phyloP scores from a whole-genome alignment of 2,113 vertebrate genomes.

The Forbesichthys agassizii region DNA sequence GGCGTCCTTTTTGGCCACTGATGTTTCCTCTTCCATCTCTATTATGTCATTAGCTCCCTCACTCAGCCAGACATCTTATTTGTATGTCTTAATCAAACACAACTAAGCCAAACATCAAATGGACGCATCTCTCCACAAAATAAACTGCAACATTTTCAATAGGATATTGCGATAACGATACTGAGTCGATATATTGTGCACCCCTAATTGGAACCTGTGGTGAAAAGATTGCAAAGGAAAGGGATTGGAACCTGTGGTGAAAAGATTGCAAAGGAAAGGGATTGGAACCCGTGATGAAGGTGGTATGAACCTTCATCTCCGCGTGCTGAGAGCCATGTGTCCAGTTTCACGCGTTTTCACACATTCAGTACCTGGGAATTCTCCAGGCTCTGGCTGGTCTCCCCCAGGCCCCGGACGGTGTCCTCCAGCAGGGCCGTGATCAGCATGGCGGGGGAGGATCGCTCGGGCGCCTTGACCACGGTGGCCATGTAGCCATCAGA shows the following conservation, averaged over 20 bases:
- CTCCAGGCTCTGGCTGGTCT: slow-evolving; percentile 55
- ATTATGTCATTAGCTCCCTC: background rate
- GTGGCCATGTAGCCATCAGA: slow-evolving; percentile 96
- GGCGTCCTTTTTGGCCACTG: too few species aligned
- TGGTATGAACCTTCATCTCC: background rate
- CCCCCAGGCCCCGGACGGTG: slow-evolving; percentile 81
- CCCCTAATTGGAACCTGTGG: too few species aligned
- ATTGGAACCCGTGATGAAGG: too few species aligned
- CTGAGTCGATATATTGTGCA: too few species aligned
- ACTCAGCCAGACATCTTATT: background rate
- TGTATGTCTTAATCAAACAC: background rate
- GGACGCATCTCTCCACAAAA: too few species aligned
- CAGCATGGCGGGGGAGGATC: slow-evolving; percentile 76
- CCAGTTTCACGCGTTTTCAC: background rate
- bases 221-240: too few species aligned
- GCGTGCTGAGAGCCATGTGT: background rate
- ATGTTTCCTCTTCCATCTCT: background rate
- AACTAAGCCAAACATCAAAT: too few species aligned
- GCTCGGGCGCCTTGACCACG: slow-evolving; percentile 76
- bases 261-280: too few species aligned
- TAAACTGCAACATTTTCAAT: background rate
- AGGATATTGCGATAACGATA: too few species aligned
- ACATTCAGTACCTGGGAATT: slow-evolving; percentile 74
- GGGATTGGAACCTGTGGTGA: too few species aligned
- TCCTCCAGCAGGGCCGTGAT: slow-evolving; percentile 81